A percentile compares a stretch with the other conserved stretches of the same genome.
Evolutionary conservation across 2,888 invertebrate genomes (phyloP).

Genomic region (Heliconius hortense): DNA sequence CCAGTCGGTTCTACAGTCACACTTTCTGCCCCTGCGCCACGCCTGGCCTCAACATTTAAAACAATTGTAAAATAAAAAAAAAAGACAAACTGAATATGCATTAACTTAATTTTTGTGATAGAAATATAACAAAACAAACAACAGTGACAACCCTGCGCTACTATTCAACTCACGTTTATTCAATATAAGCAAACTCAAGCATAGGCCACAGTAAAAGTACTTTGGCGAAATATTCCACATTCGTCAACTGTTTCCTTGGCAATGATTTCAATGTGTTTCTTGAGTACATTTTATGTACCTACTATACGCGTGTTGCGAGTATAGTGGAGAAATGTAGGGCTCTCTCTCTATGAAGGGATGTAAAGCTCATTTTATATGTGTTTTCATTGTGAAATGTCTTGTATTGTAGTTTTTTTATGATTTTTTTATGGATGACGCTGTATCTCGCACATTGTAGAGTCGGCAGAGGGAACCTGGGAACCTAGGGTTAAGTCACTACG

Average conservation of each 20-base stretch:
- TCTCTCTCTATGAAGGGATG: background rate
- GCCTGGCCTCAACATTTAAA: no score
- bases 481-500: no score
- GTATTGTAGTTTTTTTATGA: background rate
- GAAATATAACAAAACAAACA: no score
- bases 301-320: constrained; percentile 21
- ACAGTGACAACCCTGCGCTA: constrained; percentile 64
- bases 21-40: no score
- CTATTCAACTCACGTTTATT: constrained; percentile 82
- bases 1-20: no score
- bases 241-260: constrained; percentile 64
- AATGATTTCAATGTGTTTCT: constrained; percentile 56
- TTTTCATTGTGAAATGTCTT: constrained; percentile 1
- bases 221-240: constrained; percentile 76
- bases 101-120: no score
- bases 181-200: constrained; percentile 81
- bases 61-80: no score
- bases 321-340: constrained; percentile 7
- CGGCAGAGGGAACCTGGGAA: no score
- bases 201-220: constrained; percentile 75
- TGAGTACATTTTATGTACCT: constrained; percentile 38
- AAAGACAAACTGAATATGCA: no score
- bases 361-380: background rate
- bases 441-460: no score
- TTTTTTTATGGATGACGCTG: background rate